These are phyloP conservation scores for Phainopepla nitens DNA, from an alignment of 2,113 vertebrate species.

Conservation along the genomic window DNA sequence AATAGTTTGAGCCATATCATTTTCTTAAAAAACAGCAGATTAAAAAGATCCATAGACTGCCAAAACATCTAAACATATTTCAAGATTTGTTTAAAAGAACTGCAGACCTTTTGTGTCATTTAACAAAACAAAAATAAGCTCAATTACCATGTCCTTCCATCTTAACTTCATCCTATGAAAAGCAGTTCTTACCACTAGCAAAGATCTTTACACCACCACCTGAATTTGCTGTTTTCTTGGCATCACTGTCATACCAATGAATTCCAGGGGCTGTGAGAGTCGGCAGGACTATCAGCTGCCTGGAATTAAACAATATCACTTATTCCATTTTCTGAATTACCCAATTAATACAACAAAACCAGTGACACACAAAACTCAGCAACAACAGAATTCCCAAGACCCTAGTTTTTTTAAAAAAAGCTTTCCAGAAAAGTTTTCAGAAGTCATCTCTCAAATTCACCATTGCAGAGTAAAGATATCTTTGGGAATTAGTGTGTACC, in stretches of 20 bases:
- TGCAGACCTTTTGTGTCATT: neutral
- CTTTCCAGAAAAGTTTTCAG: neutral
- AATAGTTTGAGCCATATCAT: neutral
- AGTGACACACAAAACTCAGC: neutral
- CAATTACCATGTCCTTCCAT: neutral
- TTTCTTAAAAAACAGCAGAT: neutral
- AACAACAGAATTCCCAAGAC: neutral
- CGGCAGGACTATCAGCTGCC: neutral
- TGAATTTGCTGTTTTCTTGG: neutral
- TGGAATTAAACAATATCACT: neutral
- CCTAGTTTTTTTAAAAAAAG: neutral
- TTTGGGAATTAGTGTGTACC: neutral
- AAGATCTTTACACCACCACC: neutral
- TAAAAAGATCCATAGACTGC: neutral
- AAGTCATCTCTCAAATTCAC: neutral
- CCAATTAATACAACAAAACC: neutral
- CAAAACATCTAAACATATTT: neutral
- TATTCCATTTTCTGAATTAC: neutral
- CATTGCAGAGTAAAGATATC: neutral
- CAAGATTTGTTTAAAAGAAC: neutral
- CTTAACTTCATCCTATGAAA: neutral
- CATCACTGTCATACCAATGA: neutral
- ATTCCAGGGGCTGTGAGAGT: neutral
- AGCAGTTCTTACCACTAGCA: neutral
- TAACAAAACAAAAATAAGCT: neutral